Evolutionary conservation across 1,140 invertebrate species (phyloP), one percentile per base, ranked within the genome.

Genomic region (Euura lappo): DNA sequence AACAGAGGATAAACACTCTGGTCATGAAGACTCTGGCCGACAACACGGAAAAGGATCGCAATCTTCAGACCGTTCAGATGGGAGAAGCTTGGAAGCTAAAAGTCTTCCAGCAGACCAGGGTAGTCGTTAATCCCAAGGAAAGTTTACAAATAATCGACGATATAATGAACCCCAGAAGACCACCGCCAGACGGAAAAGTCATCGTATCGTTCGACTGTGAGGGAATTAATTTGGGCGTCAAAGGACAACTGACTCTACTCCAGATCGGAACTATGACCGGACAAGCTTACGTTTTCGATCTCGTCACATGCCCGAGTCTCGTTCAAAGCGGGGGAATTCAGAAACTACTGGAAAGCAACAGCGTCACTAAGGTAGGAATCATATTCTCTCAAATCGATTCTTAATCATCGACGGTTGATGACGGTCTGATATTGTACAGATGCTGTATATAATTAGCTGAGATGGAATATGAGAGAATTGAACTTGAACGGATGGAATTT

Each of bases 11-110:
- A 47, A 97, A 96, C 84, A 94, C 91, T 70, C 90, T 97, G 78
- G 93, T 97, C 0, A 93, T 96, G 83, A 95, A 96, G 83, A 96
- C 95, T 60, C 86, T 98, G 51, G 95, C 95, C 43, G 95, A 97
- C 79, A 98, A 98, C 83, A 94, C 94, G 73, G 95, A 96, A 66
- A 92, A 93, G 80, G 95, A 97, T 83, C 91, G 93, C 64, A 88
- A 80, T 75, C 78, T 92, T 71, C 86, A 91, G 46, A 89, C 88
- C 45, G 87, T 85, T 45, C 85, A 85, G 71, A 87, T 92, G 78
- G 91, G 92, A 71, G 94, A 95, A 78, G 91, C 91, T 11, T 95
- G 93, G 93, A 94, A 94, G 83, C 89, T 92, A 10, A 94, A 93
- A 85, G 90, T 96, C n/a, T 89, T 95, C 45, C 94, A 95, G 79